phyloP scores from a whole-genome alignment of 2,113 vertebrate genomes.

The Vidua chalybeata region DNA sequence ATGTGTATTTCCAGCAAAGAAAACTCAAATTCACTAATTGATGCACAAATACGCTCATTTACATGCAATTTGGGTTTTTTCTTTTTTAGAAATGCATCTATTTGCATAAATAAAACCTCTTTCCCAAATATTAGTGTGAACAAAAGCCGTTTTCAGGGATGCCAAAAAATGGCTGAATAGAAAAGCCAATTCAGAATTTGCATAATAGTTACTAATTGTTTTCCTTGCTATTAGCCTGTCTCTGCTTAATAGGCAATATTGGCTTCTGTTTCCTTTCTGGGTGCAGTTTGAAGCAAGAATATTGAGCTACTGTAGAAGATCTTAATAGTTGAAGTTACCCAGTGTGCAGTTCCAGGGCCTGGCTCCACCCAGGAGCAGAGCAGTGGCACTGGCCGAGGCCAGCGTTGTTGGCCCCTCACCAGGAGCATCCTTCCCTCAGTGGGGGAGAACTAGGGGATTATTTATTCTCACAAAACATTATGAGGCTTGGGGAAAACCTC shows the following conservation, averaged over 20 bases:
- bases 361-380: not conserved
- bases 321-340: too few species aligned
- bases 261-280: not conserved
- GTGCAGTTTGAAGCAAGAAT: not conserved
- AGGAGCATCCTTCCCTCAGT: rapidly evolving
- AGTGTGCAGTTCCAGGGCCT: not conserved
- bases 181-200: slow-evolving; percentile 31
- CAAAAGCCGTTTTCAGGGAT: slow-evolving; percentile 2
- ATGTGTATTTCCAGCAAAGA: slow-evolving; percentile 32
- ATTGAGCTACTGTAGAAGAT: not conserved
- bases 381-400: not conserved
- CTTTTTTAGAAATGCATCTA: slow-evolving; percentile 8
- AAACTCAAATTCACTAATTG: slow-evolving; percentile 46
- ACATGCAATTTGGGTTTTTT: slow-evolving; percentile 1
- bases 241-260: not conserved
- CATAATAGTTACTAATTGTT: slow-evolving; percentile 49
- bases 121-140: slow-evolving; percentile 37
- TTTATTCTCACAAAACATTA: not conserved
- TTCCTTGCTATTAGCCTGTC: slow-evolving; percentile 6
- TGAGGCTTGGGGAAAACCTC: not conserved
- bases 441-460: not conserved
- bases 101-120: slow-evolving; percentile 61
- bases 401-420: rapidly evolving
- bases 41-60: slow-evolving; percentile 42
- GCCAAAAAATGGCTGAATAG: slow-evolving; percentile 24